These are phyloP conservation scores for Sardinella longiceps DNA, from an alignment of 2,797 vertebrate genomes.

Conservation along the genomic window DNA sequence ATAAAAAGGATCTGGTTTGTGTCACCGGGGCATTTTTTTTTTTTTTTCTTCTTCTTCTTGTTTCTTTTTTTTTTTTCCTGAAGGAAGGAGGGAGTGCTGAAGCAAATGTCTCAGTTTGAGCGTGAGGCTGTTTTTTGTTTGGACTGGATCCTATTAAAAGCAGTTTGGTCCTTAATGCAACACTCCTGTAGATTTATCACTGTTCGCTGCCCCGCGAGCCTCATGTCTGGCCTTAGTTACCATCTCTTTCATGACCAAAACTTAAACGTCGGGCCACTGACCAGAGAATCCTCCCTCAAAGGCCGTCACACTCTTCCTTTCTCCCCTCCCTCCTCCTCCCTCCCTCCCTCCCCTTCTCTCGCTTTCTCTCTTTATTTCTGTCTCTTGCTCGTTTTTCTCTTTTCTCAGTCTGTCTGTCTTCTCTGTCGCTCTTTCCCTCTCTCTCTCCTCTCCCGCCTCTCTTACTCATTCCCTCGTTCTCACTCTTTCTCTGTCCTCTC, in stretches of 20 bases:
- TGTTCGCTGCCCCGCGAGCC: slow-evolving; percentile 66
- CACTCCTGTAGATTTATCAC: slow-evolving; percentile 74
- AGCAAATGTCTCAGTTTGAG: slow-evolving; percentile 75
- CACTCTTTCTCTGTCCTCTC: not conserved
- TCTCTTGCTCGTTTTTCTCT: not conserved
- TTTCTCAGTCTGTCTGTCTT: no score
- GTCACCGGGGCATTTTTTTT: slow-evolving; percentile 80
- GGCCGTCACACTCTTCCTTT: not conserved
- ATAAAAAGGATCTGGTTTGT: slow-evolving; percentile 87
- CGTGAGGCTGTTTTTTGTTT: slow-evolving; percentile 78
- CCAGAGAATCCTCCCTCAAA: slow-evolving; percentile 52
- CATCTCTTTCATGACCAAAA: slow-evolving; percentile 66
- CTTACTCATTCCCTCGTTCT: not conserved
- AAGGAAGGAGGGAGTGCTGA: slow-evolving; percentile 57
- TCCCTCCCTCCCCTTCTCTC: slow-evolving; percentile 12
- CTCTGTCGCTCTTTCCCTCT: not conserved
- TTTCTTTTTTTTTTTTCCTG: slow-evolving; percentile 33
- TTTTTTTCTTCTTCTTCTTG: no score
- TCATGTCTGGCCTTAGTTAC: slow-evolving; percentile 77
- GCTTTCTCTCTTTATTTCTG: slow-evolving; percentile 9
- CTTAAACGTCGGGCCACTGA: slow-evolving; percentile 60
- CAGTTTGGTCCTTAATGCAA: slow-evolving; percentile 75
- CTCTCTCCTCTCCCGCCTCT: not conserved
- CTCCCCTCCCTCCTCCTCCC: not conserved
- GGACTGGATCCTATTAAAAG: slow-evolving; percentile 79